These are phyloP conservation scores for Taurulus bubalis DNA, from an alignment of 2,113 vertebrate genomes.

Conservation along the genomic window DNA sequence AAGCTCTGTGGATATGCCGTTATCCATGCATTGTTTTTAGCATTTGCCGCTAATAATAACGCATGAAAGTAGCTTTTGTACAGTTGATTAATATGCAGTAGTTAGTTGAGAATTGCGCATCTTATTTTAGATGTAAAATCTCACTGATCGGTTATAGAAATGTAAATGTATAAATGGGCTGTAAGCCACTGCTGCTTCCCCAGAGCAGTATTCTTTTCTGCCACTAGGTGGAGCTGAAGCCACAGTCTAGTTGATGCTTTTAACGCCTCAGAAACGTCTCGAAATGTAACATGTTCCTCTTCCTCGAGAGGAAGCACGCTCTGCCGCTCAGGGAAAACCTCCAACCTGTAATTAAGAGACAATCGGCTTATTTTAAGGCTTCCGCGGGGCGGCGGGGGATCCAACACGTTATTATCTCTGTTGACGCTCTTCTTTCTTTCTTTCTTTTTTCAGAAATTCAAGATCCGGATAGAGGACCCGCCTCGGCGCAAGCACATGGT, in stretches of 20 bases:
- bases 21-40: background rate
- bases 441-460: conserved; percentile 88
- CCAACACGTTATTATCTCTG: background rate
- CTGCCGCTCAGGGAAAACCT: conserved; percentile 20
- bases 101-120: no score
- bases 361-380: background rate
- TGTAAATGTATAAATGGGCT: background rate
- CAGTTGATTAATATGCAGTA: background rate
- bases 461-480: conserved; percentile 95
- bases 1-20: background rate
- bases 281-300: background rate
- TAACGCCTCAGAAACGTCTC: background rate
- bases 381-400: background rate
- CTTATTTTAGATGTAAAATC: background rate
- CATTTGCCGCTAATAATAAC: background rate
- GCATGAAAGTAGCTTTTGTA: background rate
- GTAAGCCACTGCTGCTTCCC: background rate
- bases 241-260: background rate
- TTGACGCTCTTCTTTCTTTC: background rate
- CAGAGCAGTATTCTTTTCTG: background rate
- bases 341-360: conserved; percentile 31
- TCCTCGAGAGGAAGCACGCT: background rate
- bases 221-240: conserved; percentile 7
- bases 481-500: conserved; percentile 97
- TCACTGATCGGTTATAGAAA: background rate